These are phyloP conservation scores for Telmatherina bonti DNA, from an alignment of 2,797 vertebrate genomes.

Conservation along the genomic window DNA sequence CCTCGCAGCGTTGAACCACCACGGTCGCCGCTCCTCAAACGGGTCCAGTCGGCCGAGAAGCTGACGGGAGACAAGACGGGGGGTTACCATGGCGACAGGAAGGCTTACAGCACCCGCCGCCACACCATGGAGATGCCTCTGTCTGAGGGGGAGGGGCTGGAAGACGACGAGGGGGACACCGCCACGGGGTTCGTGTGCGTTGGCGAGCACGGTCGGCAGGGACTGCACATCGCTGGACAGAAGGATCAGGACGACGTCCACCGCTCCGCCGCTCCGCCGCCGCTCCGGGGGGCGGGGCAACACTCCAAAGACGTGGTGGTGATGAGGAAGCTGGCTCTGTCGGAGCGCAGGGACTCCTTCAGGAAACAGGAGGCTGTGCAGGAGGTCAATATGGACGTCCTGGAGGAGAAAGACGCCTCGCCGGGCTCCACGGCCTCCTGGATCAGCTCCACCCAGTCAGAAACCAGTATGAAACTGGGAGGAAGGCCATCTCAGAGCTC, in stretches of 20 bases:
- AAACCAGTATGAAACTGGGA: constrained; percentile 45
- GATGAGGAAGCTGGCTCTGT: constrained; percentile 90
- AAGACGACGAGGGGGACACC: constrained; percentile 66
- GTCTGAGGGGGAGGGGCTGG: constrained; percentile 73
- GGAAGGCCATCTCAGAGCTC: constrained; percentile 49
- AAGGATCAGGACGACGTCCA: constrained; percentile 71
- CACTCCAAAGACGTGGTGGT: constrained; percentile 87
- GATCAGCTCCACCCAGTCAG: constrained; percentile 59
- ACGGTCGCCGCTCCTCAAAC: constrained; percentile 77
- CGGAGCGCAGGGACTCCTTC: constrained; percentile 92
- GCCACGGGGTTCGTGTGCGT: constrained; percentile 76
- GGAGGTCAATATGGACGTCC: constrained; percentile 90
- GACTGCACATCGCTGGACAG: constrained; percentile 63
- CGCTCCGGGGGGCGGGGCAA: constrained; percentile 65
- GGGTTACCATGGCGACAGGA: constrained; percentile 75
- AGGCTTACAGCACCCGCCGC: constrained; percentile 81
- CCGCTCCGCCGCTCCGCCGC: constrained; percentile 55
- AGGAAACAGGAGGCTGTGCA: constrained; percentile 95
- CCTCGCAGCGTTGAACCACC: constrained; percentile 82
- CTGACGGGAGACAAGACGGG: constrained; percentile 74
- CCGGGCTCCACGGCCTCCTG: constrained; percentile 69
- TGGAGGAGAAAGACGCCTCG: constrained; percentile 72
- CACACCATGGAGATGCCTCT: constrained; percentile 80
- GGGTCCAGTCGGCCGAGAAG: constrained; percentile 82
- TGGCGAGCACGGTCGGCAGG: constrained; percentile 77